phyloP scores from a whole-genome alignment of 1,140 invertebrate genomes.

The Eriosoma lanigerum region DNA sequence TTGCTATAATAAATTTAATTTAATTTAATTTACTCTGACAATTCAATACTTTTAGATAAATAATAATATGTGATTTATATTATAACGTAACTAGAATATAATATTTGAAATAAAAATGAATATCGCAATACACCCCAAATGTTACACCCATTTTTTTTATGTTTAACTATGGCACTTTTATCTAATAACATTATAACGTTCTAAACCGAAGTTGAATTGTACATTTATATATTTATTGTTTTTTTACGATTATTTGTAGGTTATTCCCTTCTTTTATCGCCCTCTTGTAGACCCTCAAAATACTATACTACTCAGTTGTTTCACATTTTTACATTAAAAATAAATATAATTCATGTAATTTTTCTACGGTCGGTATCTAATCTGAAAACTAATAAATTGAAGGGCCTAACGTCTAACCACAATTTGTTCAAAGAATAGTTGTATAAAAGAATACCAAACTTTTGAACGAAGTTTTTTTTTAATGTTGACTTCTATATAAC shows the following conservation, averaged over 20 bases:
- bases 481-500: background rate
- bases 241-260: constrained; percentile 33
- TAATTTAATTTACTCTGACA: constrained; percentile 12
- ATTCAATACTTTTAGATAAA: constrained; percentile 18
- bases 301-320: background rate
- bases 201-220: background rate
- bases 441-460: constrained; percentile 14
- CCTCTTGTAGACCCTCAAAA: background rate
- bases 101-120: constrained; percentile 29
- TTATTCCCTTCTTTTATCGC: constrained; percentile 18
- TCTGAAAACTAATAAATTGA: constrained; percentile 42
- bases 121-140: constrained; percentile 15
- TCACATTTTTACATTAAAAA: constrained; percentile 27
- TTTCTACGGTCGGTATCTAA: constrained; percentile 23
- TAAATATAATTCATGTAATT: constrained; percentile 10
- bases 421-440: constrained; percentile 29
- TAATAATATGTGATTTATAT: background rate
- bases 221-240: constrained; percentile 42
- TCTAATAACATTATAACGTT: constrained; percentile 35
- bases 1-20: background rate
- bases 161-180: background rate
- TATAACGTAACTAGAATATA: background rate
- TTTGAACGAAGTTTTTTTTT: background rate
- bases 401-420: background rate
- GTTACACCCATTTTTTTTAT: constrained; percentile 19